These are phyloP conservation scores for Resseliella maxima DNA, from an alignment of 2,888 invertebrate genomes.

Conservation along the genomic window DNA sequence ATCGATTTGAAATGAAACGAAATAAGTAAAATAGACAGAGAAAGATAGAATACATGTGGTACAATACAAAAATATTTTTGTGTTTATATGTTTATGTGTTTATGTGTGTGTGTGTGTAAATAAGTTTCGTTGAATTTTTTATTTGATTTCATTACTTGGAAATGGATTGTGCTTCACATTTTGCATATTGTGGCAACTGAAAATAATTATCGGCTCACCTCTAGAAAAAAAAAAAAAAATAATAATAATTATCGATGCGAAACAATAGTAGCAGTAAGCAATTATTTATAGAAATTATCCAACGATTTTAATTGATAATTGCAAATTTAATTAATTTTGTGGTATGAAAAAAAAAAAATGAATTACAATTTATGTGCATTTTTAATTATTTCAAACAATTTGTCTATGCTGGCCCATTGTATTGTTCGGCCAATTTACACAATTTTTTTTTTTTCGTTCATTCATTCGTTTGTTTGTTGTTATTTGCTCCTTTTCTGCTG, in stretches of 20 bases:
- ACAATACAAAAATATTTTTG: too few species aligned
- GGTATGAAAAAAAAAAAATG: slow-evolving; percentile 2
- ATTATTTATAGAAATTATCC: slow-evolving; percentile 54
- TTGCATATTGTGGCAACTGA: slow-evolving; percentile 32
- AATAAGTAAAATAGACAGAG: neutral
- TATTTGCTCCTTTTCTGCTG: slow-evolving; percentile 12
- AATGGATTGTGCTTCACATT: slow-evolving; percentile 41
- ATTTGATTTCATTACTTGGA: slow-evolving; percentile 32
- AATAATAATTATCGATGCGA: slow-evolving; percentile 54
- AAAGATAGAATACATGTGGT: neutral
- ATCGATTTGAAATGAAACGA: neutral
- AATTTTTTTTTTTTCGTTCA: neutral
- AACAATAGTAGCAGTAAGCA: slow-evolving; percentile 37
- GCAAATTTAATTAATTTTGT: slow-evolving; percentile 42
- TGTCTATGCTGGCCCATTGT: slow-evolving; percentile 50
- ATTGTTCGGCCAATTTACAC: slow-evolving; percentile 49
- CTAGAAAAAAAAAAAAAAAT: neutral
- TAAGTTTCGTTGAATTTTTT: slow-evolving; percentile 10
- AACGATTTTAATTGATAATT: slow-evolving; percentile 53
- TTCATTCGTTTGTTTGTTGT: neutral
- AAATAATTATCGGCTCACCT: slow-evolving; percentile 51
- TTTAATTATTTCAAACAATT: slow-evolving; percentile 54
- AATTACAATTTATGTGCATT: slow-evolving; percentile 51
- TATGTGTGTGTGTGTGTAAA: too few species aligned
- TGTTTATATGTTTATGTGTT: too few species aligned